These are phyloP conservation scores for Synodontis membranacea DNA, from an alignment of 2,113 vertebrate genomes.

Conservation along the genomic window DNA sequence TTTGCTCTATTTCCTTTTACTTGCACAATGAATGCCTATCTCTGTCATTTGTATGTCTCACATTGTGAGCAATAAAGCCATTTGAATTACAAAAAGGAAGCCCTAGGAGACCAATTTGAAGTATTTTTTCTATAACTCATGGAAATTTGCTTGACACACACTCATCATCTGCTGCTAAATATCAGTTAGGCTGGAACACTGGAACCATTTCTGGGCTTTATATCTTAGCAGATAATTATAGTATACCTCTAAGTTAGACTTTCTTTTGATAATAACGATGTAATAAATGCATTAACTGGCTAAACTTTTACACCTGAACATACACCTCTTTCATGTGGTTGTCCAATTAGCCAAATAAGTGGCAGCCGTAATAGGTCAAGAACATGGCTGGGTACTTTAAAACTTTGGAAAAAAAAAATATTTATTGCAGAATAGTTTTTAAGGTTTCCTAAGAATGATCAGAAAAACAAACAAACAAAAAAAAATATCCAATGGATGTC, in stretches of 20 bases:
- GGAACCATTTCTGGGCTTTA: neutral
- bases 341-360: neutral
- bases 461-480: neutral
- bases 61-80: neutral
- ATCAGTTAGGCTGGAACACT: neutral
- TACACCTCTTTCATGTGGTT: neutral
- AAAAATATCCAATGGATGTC: neutral
- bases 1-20: neutral
- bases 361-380: neutral
- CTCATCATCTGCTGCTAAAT: conserved; percentile 13
- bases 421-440: neutral
- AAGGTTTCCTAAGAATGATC: neutral
- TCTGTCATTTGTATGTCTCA: neutral
- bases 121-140: neutral
- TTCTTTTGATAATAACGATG: neutral
- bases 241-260: neutral
- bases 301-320: neutral
- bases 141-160: neutral
- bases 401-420: too few relatives aligned
- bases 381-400: too few relatives aligned
- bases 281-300: neutral
- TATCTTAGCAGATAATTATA: neutral
- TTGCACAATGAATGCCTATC: neutral
- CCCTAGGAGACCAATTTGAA: neutral
- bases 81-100: neutral